These are phyloP conservation scores for Pampus argenteus DNA, from an alignment of 2,797 vertebrate genomes.

Conservation along the genomic window DNA sequence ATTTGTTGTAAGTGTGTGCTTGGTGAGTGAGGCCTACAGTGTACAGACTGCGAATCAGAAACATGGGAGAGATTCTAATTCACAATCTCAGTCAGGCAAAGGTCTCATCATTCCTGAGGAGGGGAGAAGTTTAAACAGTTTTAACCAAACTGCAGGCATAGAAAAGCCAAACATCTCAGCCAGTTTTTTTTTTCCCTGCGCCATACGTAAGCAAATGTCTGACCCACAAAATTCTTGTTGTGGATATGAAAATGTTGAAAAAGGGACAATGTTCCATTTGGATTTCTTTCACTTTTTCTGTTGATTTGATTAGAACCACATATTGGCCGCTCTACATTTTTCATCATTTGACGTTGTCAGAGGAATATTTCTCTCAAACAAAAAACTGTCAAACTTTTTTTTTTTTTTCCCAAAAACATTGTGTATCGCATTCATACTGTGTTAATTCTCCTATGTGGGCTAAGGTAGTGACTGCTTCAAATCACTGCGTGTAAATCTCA, in stretches of 20 bases:
- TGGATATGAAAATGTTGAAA: slow-evolving; percentile 62
- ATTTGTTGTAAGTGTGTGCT: slow-evolving; percentile 29
- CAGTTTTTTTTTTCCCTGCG: slow-evolving; percentile 28
- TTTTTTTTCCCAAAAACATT: background rate
- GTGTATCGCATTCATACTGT: slow-evolving; percentile 18
- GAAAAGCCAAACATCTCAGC: slow-evolving; percentile 35
- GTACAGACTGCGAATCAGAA: slow-evolving; percentile 30
- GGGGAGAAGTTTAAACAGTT: slow-evolving; percentile 48
- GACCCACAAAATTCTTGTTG: slow-evolving; percentile 58
- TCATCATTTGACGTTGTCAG: slow-evolving; percentile 61
- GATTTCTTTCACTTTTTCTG: slow-evolving; percentile 65
- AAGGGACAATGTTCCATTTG: slow-evolving; percentile 67
- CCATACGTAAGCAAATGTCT: slow-evolving; percentile 52
- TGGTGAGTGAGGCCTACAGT: background rate
- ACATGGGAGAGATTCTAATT: slow-evolving; percentile 5
- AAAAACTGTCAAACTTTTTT: slow-evolving; percentile 43
- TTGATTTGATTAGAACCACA: slow-evolving; percentile 70
- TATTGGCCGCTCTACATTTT: slow-evolving; percentile 51
- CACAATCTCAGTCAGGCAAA: background rate
- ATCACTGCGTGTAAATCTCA: slow-evolving; percentile 41
- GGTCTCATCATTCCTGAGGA: slow-evolving; percentile 20
- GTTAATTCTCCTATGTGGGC: slow-evolving; percentile 20
- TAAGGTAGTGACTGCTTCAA: slow-evolving; percentile 41
- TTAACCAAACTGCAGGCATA: slow-evolving; percentile 44
- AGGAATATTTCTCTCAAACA: slow-evolving; percentile 67